Base-by-base conservation (phyloP, 1,140 invertebrate genomes). In the Dolichoris vasculosae region DNA sequence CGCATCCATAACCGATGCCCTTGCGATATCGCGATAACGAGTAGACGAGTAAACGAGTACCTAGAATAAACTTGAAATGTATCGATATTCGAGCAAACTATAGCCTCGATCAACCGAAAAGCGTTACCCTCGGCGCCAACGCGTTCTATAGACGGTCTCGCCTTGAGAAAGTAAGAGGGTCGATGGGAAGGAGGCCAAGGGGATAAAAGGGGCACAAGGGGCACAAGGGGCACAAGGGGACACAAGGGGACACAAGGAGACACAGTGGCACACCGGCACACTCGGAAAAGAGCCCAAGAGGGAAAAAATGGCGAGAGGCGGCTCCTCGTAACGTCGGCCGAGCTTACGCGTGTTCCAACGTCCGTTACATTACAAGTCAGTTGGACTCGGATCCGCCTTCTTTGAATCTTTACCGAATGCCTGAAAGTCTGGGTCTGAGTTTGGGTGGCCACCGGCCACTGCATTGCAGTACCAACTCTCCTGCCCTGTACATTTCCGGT, bases 401-500 rank as follows among this genome's bases (percentile, higher is more conserved):
- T 86, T 84, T 84, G 83, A n/a, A n/a, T n/a, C n/a, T n/a, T n/a
- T n/a, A 73, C 88, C 88, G 84, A 59, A 59, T 73, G 84, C 87
- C 84, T 71, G 64, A 82, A 88, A 89, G 87, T 88, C 90, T 89
- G 89, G 91, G 91, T 90, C 89, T 88, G 32, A 2, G 69, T 89
- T 87, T 88, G 89, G 88, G 87, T 87, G 88, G 86, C 89, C 90
- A 88, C 82, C 87, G 85, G 88, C 85, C 87, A 91, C 91, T 91
- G 91, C 91, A 92, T 89, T 92, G 91, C 91, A 92, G 91, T 92
- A 91, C 88, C 75, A 86, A 83, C 85, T 64, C n/a, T 59, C 40
- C 84, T 88, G 78, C 82, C 79, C 83, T 77, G 83, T 86, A 87
- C 73, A 75, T 83, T 55, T 82, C 55, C 46, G 48, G 30, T n/a